Base-by-base conservation (phyloP, 2,797 vertebrate genomes). In the Macropus fuliginosus region DNA sequence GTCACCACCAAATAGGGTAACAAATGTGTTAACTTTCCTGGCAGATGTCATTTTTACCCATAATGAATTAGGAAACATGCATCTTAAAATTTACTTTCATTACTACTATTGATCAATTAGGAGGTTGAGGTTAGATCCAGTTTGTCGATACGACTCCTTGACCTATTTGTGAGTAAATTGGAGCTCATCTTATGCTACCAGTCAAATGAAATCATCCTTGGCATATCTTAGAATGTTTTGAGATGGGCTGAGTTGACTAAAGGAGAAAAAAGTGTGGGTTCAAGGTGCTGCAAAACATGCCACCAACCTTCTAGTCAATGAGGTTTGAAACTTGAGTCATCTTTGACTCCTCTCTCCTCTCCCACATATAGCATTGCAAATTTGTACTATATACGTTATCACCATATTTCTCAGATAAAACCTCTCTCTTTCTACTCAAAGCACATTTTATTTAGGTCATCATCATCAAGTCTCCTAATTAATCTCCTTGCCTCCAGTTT, bases 161-260 rank as follows among this genome's bases (percentile, higher is more conserved):
- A 96, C 57, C 94, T 96, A 93, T 90, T 55, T 96, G 98, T 96
- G 94, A 97, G 95, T 96, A 96, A 98, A 97, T 46, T 96, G 96
- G 96, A 93, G 91, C 40, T 97, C 97, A 95, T 96, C 98, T 97
- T 96, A 97, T 93, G 91, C 95, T 10, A 96, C 90, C 52, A 98
- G 93, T 95, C 90, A 95, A 98, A 98, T 94, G 89, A 91, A 97
- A 97, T 91, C 95, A 98, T 96, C 90, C 93, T 55, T 87, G 92
- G 95, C 96, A 98, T 98, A 98, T 95, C 13, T 96, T 97, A 95
- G 94, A 93, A 74, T 94, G 96, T 90, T 98, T 94, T 95, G 66
- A 96, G 97, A 94, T 94, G 93, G 91, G 3, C 3, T 95, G 29
- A 96, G 59, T 56, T 90, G 93, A 94, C 8, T 50, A 90, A 91